Evolutionary conservation across 2,797 vertebrate genomes (phyloP), one percentile per base, ranked within the genome.

Genomic region (Pristis pectinata): DNA sequence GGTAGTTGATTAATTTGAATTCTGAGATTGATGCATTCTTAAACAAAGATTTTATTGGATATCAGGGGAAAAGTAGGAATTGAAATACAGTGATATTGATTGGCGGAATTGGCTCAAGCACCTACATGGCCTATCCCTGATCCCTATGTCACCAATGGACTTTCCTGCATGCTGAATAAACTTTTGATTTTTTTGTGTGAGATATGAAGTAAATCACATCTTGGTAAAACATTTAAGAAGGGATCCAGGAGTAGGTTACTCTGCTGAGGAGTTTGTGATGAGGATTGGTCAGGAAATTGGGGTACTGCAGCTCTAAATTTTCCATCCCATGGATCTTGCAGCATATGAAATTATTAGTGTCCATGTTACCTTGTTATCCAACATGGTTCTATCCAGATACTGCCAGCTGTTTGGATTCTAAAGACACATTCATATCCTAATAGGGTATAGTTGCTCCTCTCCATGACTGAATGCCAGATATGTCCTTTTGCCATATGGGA

Each of bases 341-440:
- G 74, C 94, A 24, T 94, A 95, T 95, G 74, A 95, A 93, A 85
- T 94, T 85, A 89, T 93, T 87, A 41, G 95, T 96, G 96, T 95
- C 87, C 95, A 95, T 96, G 8, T 64, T 94, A 95, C 95, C 87
- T 93, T 96, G 95, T 96, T 96, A 53, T 95, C 95, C 96, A 91
- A 79, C 95, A 95, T 97, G 95, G 95, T 70, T 91, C 95, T 94
- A 97, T 97, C 96, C 96, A 96, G 96, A 96, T 95, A 95, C 95
- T 96, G 95, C 97, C 97, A 98, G 97, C 97, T 98, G 97, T 97
- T 97, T 96, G 74, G 94, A 96, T 96, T 96, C 96, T 97, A 97
- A 98, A 97, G 97, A 96, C 95, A 97, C 96, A 95, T 96, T 96
- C 97, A 96, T 96, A 96, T 96, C 96, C 96, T 95, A 96, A 97